Conservation (phyloP, 1,140 invertebrate genomes). For the Brachionus rubens region DNA sequence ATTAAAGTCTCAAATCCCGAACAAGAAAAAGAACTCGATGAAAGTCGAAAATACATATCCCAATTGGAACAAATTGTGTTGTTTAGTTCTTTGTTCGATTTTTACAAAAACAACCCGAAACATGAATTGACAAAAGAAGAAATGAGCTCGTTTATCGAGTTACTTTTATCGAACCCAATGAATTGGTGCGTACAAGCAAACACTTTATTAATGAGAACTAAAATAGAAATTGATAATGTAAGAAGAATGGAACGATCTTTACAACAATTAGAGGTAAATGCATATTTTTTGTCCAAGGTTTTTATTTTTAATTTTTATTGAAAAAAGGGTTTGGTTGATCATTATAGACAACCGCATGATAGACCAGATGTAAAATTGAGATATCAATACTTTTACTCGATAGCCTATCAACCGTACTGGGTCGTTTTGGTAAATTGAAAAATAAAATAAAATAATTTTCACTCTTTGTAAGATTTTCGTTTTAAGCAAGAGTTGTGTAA, state of each 20-base stretch:
- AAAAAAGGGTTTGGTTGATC: constrained; percentile 35
- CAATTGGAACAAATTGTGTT: constrained; percentile 41
- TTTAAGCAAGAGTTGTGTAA: constrained; percentile 69
- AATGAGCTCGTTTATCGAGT: constrained; percentile 50
- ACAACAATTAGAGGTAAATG: constrained; percentile 70
- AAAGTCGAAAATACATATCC: not conserved
- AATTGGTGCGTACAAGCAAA: constrained; percentile 68
- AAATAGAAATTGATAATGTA: constrained; percentile 71
- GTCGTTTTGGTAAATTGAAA: constrained; percentile 20
- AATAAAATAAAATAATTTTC: not conserved
- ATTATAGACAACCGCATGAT: constrained; percentile 42
- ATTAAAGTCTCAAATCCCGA: constrained; percentile 50
- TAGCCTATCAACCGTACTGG: constrained; percentile 21
- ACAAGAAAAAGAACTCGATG: constrained; percentile 8
- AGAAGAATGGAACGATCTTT: constrained; percentile 79
- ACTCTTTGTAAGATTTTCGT: not conserved
- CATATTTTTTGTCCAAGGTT: not conserved
- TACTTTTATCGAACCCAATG: constrained; percentile 56
- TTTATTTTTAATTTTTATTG: not conserved
- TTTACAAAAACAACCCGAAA: constrained; percentile 42
- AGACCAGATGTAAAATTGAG: constrained; percentile 1
- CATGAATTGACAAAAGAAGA: constrained; percentile 32
- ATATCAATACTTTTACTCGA: constrained; percentile 42
- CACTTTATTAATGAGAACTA: constrained; percentile 70
- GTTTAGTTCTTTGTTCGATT: constrained; percentile 36